Base-by-base conservation (phyloP, 2,888 invertebrate genomes). In the Polydrusus tereticollis region DNA sequence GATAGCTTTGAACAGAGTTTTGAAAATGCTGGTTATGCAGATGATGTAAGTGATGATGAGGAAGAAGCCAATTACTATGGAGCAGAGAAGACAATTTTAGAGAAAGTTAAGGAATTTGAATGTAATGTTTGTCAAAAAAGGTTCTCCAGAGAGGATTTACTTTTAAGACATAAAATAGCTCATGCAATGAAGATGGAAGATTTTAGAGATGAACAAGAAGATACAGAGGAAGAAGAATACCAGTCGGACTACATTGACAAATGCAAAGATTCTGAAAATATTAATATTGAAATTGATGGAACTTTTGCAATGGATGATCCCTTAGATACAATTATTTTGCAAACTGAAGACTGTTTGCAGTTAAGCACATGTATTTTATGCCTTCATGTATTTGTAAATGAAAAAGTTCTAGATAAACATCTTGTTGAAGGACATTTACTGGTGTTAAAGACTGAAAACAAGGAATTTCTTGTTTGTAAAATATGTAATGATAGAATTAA, bases 111-210 rank as follows among this genome's bases (percentile, higher is more conserved):
- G 76, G 77, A 80, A 26, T 84, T 79, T 71, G 74, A 79, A 52
- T 85, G 85, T 76, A 77, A 80, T 66, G 76, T 81, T 21, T 85
- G 85, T 72, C 76, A 78, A 16, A 84, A 83, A 76, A 74, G 77
- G 18, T 85, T 85, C 73, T 76, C 79, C 8, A 78, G 82, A 26
- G 77, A 80, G 41, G 84, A 85, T 77, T 76, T 83, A 52, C 76
- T 85, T 23, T 69, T 83, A 38, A 77, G 82, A 47, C 85, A 85
- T 72, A 80, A 83, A 75, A 79, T 82, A 47, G 80, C 81, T 1
- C 85, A 85, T 74, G 80, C 81, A 1, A 79, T 83, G 73, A 82
- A 83, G 75, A 75, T 80, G 73, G 80, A 82, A 58, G 78, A 80
- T 45, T 69, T 77, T 66, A 76, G 79, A 59, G 57, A 77, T 16